These are phyloP conservation scores for Limnodromus scolopaceus DNA, from an alignment of 2,797 vertebrate genomes.

Conservation along the genomic window DNA sequence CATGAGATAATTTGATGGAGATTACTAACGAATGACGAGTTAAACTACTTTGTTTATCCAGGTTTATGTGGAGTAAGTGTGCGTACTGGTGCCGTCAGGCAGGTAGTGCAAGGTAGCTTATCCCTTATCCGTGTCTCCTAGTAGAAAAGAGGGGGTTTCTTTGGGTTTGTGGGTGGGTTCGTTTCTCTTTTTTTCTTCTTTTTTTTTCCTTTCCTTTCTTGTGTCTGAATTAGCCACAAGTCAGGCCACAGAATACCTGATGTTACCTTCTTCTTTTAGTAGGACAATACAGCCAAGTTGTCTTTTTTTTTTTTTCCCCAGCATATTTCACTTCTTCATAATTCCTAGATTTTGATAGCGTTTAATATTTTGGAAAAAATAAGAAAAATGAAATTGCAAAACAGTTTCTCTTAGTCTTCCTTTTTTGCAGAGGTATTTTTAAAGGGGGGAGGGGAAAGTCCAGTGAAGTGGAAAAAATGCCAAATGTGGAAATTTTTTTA, in stretches of 20 bases:
- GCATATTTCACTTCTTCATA: neutral
- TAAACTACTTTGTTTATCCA: neutral
- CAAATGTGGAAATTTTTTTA: neutral
- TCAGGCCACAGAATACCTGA: neutral
- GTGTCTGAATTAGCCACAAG: neutral
- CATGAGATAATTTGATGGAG: neutral
- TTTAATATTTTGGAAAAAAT: neutral
- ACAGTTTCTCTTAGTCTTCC: neutral
- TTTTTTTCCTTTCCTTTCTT: rapidly evolving
- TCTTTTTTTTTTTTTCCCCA: neutral
- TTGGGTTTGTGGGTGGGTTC: neutral
- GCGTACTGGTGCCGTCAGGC: neutral
- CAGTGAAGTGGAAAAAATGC: neutral
- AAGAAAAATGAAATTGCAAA: neutral
- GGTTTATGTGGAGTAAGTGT: neutral
- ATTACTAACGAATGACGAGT: neutral
- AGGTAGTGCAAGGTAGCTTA: neutral
- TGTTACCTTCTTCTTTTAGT: neutral
- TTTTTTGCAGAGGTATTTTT: neutral
- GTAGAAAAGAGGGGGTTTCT: neutral
- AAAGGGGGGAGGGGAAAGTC: neutral
- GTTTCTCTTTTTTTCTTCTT: rapidly evolving
- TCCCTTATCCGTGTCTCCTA: neutral
- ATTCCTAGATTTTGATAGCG: neutral
- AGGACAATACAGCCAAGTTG: rapidly evolving